Base-by-base conservation (phyloP, 2,888 invertebrate genomes). In the Proisotoma minuta region DNA sequence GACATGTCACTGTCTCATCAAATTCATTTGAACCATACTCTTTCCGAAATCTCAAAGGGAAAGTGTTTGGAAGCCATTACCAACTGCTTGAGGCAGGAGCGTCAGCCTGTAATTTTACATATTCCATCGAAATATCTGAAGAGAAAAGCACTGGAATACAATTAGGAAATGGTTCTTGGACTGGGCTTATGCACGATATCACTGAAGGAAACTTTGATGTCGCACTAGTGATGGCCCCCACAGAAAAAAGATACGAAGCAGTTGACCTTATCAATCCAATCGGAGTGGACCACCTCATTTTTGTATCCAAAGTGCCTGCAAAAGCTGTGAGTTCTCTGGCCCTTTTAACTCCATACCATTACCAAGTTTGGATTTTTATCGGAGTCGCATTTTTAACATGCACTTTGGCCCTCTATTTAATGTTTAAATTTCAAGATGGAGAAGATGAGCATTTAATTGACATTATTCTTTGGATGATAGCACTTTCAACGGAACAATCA, bases 201-300 rank as follows among this genome's bases (percentile, higher is more conserved):
- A 24, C 26, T 2, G 27, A 51, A 12, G 51, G 51, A 4, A 28
- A 5, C 5, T 51, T 3, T 27, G 51, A 51, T 27, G 28, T 51
- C 28, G 51, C 27, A 3, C 27, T 51, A 27, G 28, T 51, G 3
- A 26, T 51, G 10, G 27, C 51, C 5, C 24, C n/a, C 4, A 51
- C 51, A 2, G 51, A 3, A 3, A 26, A 24, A 4, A 2, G 51
- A 51, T 24, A 3, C 15, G n/a, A 29, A 3, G 3, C 22, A 15
- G 40, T 23, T 18, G 64, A 64, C 18, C 61, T 64, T 49, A 60
- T 57, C 1, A 53, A 53, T n/a, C 60, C 64, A 1, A 61, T 64
- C 27, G 64, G 64, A 40, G 29, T 57, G 20, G 47, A 57, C 2
- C 58, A 58, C 26, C 23, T 64, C 3, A 47, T 64, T 23, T 64